phyloP scores from a whole-genome alignment of 1,140 invertebrate species.

The Delia radicum region DNA sequence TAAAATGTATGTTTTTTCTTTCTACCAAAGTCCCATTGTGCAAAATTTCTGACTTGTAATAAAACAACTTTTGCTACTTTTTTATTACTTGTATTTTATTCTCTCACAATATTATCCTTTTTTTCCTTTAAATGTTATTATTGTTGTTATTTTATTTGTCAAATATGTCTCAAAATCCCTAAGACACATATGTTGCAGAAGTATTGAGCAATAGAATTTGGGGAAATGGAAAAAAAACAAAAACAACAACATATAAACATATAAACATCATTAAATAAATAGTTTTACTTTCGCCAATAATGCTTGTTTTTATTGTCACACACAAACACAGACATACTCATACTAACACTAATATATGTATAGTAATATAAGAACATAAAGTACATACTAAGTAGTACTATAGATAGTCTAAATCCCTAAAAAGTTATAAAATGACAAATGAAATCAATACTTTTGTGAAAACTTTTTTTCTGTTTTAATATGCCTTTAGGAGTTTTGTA shows the following conservation, averaged over 20 bases:
- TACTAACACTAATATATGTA: neutral
- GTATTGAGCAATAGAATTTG: neutral
- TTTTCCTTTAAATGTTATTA: neutral
- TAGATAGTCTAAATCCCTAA: neutral
- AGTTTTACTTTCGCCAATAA: neutral
- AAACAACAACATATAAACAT: neutral
- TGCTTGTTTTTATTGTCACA: neutral
- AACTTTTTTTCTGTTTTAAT: too few relatives aligned
- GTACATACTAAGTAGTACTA: neutral
- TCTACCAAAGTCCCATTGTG: neutral
- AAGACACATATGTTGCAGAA: neutral
- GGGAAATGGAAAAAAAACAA: neutral
- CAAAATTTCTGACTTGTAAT: neutral
- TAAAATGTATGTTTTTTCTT: too few relatives aligned
- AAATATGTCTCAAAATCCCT: neutral
- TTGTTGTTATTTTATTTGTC: neutral
- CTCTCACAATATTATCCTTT: neutral
- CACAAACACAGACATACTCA: neutral
- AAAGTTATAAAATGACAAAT: neutral
- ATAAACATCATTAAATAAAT: conserved; percentile 10
- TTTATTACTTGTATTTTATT: neutral
- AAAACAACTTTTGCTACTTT: neutral
- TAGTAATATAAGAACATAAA: neutral
- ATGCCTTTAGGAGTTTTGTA: too few relatives aligned
- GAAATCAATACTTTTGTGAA: too few relatives aligned